Conservation (phyloP, 1,140 invertebrate species). For the Himalopsyche phryganea region DNA sequence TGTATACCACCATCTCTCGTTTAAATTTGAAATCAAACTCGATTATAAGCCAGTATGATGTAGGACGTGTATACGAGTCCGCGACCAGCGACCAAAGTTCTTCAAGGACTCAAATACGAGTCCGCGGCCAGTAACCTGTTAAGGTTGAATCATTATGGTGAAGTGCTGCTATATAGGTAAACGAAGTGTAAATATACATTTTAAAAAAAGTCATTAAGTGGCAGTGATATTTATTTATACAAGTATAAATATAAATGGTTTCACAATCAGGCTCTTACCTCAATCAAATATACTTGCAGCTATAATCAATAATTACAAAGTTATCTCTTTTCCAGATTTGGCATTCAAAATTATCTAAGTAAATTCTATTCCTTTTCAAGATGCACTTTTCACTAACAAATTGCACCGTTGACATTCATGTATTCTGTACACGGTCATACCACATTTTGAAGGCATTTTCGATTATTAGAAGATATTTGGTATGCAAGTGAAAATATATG, state of each 20-base stretch:
- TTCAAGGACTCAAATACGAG: no score
- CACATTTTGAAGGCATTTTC: slow-evolving; percentile 31
- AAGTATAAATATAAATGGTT: slow-evolving; percentile 33
- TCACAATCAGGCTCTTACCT: slow-evolving; percentile 32
- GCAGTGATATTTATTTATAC: slow-evolving; percentile 35
- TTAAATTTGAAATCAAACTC: no score
- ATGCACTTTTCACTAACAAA: slow-evolving; percentile 17
- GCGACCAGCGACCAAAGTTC: no score
- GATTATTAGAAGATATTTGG: slow-evolving; percentile 34
- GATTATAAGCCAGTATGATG: no score
- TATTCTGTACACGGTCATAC: slow-evolving; percentile 16
- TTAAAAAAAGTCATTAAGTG: slow-evolving; percentile 21
- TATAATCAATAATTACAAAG: slow-evolving; percentile 24
- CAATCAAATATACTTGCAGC: slow-evolving; percentile 28
- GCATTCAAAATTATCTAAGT: background rate
- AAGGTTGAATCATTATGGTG: no score
- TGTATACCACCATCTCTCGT: no score
- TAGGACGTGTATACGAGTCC: no score
- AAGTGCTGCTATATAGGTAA: no score
- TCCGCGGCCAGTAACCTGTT: no score
- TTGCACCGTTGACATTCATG: slow-evolving; percentile 16
- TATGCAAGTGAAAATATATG: slow-evolving; percentile 14
- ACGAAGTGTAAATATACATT: no score
- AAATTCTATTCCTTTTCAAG: slow-evolving; percentile 24
- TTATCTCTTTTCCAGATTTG: background rate